Evolutionary conservation across 1,140 invertebrate genomes (phyloP), one percentile per base, ranked within the genome.

Genomic region (Paraescarpia echinospica): DNA sequence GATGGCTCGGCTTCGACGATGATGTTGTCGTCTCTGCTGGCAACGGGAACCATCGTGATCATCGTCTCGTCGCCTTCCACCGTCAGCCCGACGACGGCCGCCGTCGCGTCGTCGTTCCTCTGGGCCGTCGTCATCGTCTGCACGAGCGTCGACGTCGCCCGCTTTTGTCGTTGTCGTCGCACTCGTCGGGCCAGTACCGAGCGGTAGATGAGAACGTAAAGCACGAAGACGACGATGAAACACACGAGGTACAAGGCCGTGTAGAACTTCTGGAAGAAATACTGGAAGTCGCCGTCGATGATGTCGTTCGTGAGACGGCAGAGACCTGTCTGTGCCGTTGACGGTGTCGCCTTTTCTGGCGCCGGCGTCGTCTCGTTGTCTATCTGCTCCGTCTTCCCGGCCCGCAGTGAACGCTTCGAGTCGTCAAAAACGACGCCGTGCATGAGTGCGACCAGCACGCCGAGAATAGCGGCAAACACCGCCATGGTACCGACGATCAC

Each of bases 381-480:
- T n/a, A n/a, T 34, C n/a, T n/a, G n/a, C n/a, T n/a, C n/a, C n/a
- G 34, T 33, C 6, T 6, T 34, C 8, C 34, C 91, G 91, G 14
- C 14, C 9, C 35, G 34, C 91, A 48, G 91, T 5, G 91, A 33
- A 5, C 0, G 33, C 34, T 9, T 33, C 2, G 90, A 34, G 90
- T 18, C 2, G 12, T 77, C 22, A 18, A 27, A 77, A 18, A 77
- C 59, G 2, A 95, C 94, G 1, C 95, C 94, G 91, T 95, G 94
- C 59, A 93, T 94, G 35, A 95, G 91, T 4, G 95, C 93, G 48
- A 95, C 95, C n/a, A 95, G 93, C 1, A 95, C 90, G 18, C 96
- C 95, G 33, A 96, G 93, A 35, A 93, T 90, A 14, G 93, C 93
- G n/a, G 95, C 94, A 89, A 96, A 94, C n/a, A 94, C 9, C 1